Evolutionary conservation across 2,113 vertebrate genomes (phyloP).

Genomic region (Origma solitaria): DNA sequence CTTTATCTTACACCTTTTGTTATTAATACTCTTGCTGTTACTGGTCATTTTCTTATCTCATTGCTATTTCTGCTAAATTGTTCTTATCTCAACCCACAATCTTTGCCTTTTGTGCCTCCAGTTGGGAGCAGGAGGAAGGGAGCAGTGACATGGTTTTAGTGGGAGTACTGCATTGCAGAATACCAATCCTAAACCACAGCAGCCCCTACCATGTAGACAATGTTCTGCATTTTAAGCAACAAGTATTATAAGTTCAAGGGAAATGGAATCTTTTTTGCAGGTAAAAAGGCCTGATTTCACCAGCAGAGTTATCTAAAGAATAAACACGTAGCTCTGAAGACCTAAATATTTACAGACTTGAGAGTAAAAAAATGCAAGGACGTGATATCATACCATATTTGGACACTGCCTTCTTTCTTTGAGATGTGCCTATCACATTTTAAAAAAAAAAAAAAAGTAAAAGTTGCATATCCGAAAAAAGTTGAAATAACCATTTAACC

Average conservation of each 20-base stretch:
- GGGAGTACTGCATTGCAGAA: not conserved
- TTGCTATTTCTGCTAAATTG: not conserved
- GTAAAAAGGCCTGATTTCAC: not conserved
- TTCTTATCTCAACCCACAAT: fast-evolving
- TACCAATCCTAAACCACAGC: not conserved
- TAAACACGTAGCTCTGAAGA: not conserved
- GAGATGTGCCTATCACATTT: not conserved
- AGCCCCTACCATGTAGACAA: not conserved
- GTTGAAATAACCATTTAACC: not conserved
- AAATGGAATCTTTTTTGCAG: not conserved
- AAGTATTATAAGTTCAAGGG: not conserved
- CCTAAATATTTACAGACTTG: not conserved
- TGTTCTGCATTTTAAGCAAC: not conserved
- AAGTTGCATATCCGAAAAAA: not conserved
- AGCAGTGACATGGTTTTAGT: not conserved
- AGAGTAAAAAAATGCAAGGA: not conserved
- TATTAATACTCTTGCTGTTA: not conserved
- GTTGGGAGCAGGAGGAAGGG: not conserved
- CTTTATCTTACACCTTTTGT: not conserved
- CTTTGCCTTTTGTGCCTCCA: not conserved
- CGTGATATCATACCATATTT: not conserved
- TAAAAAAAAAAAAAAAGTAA: not conserved
- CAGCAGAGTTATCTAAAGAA: not conserved
- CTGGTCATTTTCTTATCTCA: not conserved
- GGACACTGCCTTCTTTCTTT: not conserved